phyloP scores from a whole-genome alignment of 1,140 invertebrate genomes.

The Drosophila melanogaster region DNA sequence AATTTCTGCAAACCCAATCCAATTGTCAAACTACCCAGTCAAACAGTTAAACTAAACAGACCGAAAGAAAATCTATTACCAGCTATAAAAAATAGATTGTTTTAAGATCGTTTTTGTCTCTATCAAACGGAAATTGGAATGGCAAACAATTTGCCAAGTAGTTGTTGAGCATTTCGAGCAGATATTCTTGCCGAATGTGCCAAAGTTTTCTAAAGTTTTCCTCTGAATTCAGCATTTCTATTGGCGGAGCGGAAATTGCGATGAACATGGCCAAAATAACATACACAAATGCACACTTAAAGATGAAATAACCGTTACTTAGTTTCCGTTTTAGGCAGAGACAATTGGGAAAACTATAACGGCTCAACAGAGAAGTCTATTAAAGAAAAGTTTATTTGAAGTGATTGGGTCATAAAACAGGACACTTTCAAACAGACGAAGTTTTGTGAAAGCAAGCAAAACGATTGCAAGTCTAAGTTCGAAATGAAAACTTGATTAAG shows the following conservation, averaged over 20 bases:
- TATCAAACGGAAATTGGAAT: conserved; percentile 69
- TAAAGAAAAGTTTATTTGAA: conserved; percentile 60
- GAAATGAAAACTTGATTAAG: not conserved
- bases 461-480: conserved; percentile 1
- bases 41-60: not conserved
- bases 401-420: conserved; percentile 35
- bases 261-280: conserved; percentile 47
- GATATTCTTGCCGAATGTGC: conserved; percentile 36
- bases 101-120: conserved; percentile 48
- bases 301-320: conserved; percentile 63
- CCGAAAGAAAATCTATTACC: conserved; percentile 36
- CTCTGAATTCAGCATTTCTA: conserved; percentile 26
- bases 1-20: not conserved
- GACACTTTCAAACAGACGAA: conserved; percentile 29
- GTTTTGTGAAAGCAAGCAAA: conserved; percentile 15
- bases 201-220: conserved; percentile 53
- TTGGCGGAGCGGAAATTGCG: conserved; percentile 61
- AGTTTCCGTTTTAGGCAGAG: conserved; percentile 62
- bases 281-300: conserved; percentile 32
- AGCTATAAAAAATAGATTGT: conserved; percentile 57
- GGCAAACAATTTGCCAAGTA: conserved; percentile 74
- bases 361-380: conserved; percentile 33
- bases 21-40: not conserved
- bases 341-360: conserved; percentile 36
- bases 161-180: conserved; percentile 66